phyloP scores from a whole-genome alignment of 2,797 vertebrate genomes.

The Poeciliopsis gracilis region DNA sequence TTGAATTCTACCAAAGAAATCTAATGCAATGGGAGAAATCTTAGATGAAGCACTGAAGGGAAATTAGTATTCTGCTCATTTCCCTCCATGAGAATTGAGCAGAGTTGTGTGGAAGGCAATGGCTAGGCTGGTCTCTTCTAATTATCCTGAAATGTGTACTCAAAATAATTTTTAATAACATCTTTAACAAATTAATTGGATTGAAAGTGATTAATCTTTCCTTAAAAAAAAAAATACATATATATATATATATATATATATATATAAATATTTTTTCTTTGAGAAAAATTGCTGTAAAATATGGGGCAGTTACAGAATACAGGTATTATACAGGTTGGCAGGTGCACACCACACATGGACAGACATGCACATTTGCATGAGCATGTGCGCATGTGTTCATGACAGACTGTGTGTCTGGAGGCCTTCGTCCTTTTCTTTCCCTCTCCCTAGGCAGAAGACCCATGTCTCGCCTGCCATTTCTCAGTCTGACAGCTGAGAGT shows the following conservation, averaged over 20 bases:
- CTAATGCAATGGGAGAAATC: too few species aligned
- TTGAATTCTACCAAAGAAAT: too few species aligned
- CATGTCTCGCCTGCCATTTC: conserved; percentile 74
- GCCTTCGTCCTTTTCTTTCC: conserved; percentile 55
- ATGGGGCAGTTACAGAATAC: conserved; percentile 28
- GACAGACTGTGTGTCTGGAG: conserved; percentile 46
- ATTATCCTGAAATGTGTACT: conserved; percentile 45
- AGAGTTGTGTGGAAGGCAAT: too few species aligned
- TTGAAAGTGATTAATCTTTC: conserved; percentile 14
- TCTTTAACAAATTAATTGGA: conserved; percentile 21
- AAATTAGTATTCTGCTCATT: too few species aligned
- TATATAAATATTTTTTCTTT: too few species aligned
- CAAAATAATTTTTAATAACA: conserved; percentile 13
- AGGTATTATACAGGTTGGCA: conserved; percentile 35
- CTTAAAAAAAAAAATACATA: background rate
- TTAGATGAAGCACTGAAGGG: too few species aligned
- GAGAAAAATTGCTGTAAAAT: conserved; percentile 24
- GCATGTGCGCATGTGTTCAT: conserved; percentile 19
- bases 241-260: too few species aligned
- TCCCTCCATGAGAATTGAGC: too few species aligned
- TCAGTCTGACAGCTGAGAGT: conserved; percentile 77
- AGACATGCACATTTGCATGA: conserved; percentile 11
- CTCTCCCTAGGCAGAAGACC: conserved; percentile 71
- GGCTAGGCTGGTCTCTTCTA: background rate
- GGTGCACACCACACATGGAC: conserved; percentile 32